Base-by-base conservation (phyloP, 2,797 vertebrate species). In the Tapera naevia region DNA sequence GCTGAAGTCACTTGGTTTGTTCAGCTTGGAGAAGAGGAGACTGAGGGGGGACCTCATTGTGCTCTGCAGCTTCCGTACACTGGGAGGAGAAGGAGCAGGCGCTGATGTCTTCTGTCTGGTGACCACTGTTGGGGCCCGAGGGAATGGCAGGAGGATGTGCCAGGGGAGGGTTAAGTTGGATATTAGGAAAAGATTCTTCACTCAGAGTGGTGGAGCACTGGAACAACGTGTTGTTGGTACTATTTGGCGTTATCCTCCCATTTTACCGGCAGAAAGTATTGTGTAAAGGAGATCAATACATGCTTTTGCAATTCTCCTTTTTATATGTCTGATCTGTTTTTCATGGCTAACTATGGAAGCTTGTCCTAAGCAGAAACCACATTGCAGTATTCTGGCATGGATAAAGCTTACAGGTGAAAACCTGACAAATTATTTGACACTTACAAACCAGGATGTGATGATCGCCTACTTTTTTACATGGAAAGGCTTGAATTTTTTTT, bases 361-460 rank as follows among this genome's bases (percentile, higher is more conserved):
- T 62, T 15, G 5, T 53, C 13, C 13, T 71, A 25, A 56, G 61
- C 19, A 54, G 67, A 87, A 62, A 13, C 4, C 18, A n/a, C 33
- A 17, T 24, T 61, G 17, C 16, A 35, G 3, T 60, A 25, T 66
- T 54, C 24, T 56, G 21, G 10, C 22, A 11, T 37, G 23, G 41
- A 18, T 7, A 62, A 39, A 43, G 19, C 17, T 33, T 33, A 11
- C 27, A 19, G 25, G 3, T 89, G 71, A 66, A 80, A 85, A 45
- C 5, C 2, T 62, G 64, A 9, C 0, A 41, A 32, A 0, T 43
- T 46, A 2, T 32, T 78, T 79, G 66, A 48, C 0, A 0, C 28
- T 12, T n/a, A 35, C 39, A 15, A 73, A 14, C 21, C 10, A 32
- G 22, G 6, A 50, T 72, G 32, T 45, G 23, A 7, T 71, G 30